Percentiles rank a stretch among this genome's conserved stretches.
Conservation (phyloP, 2,113 vertebrate species). For the Falco punctatus region DNA sequence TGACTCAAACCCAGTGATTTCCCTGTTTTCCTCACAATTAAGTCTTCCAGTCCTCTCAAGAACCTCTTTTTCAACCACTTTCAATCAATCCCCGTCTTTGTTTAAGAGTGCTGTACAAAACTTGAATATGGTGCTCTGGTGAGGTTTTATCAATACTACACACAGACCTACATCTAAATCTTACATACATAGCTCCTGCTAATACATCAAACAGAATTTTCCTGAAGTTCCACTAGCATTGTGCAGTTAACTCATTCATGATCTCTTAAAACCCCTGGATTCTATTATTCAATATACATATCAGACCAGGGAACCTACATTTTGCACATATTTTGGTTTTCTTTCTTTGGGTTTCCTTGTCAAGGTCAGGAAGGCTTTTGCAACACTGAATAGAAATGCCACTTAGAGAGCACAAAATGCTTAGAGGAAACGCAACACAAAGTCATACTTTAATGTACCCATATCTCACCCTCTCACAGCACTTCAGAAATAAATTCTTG, state of each 20-base stretch:
- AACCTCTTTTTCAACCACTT: background rate
- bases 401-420: background rate
- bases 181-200: background rate
- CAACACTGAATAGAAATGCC: background rate
- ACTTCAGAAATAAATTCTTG: background rate
- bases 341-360: background rate
- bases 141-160: background rate
- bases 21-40: background rate
- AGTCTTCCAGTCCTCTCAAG: background rate
- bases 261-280: background rate
- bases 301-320: background rate
- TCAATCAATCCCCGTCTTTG: background rate
- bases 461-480: background rate
- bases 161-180: background rate
- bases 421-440: background rate
- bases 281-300: background rate
- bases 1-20: background rate
- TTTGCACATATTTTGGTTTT: background rate
- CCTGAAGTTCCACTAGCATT: background rate
- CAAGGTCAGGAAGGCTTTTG: background rate
- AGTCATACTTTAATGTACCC: background rate
- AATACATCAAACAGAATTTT: background rate
- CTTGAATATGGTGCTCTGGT: background rate
- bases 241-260: background rate
- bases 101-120: background rate